Conservation (phyloP, 2,113 vertebrate species). For the Leptosomus discolor region DNA sequence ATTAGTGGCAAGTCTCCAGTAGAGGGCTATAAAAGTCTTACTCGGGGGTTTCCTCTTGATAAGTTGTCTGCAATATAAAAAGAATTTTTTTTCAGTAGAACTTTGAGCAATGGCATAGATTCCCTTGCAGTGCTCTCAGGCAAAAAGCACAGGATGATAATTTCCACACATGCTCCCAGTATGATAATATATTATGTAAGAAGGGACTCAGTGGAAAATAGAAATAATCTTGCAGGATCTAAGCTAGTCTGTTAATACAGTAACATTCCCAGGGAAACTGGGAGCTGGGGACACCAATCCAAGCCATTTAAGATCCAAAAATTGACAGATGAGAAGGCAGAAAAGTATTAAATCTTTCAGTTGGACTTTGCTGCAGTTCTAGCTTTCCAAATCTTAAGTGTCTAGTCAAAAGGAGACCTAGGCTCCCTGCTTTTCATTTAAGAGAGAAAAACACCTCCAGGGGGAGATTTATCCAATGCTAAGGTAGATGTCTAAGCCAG, state of each 20-base stretch:
- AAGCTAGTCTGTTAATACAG: background rate
- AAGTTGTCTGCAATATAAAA: constrained; percentile 43
- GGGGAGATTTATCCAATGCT: background rate
- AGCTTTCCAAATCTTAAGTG: background rate
- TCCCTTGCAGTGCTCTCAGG: constrained; percentile 6
- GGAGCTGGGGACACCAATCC: background rate
- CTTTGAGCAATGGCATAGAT: constrained; percentile 32
- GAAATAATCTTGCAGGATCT: background rate
- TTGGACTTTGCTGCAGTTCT: background rate
- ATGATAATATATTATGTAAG: background rate
- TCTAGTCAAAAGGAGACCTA: background rate
- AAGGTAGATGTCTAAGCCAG: background rate
- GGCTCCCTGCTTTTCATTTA: background rate
- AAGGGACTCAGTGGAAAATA: background rate
- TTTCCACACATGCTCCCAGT: background rate
- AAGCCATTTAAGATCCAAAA: background rate
- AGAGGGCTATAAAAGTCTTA: constrained; percentile 32
- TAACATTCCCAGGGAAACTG: background rate
- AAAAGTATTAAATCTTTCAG: background rate
- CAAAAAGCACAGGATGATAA: background rate
- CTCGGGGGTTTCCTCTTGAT: constrained; percentile 24
- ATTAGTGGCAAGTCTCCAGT: constrained; percentile 22
- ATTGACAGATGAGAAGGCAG: background rate
- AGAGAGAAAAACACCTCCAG: background rate
- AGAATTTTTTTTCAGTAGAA: background rate